phyloP scores from a whole-genome alignment of 2,113 vertebrate genomes.

The rabbit (Oryctolagus cuniculus) region DNA sequence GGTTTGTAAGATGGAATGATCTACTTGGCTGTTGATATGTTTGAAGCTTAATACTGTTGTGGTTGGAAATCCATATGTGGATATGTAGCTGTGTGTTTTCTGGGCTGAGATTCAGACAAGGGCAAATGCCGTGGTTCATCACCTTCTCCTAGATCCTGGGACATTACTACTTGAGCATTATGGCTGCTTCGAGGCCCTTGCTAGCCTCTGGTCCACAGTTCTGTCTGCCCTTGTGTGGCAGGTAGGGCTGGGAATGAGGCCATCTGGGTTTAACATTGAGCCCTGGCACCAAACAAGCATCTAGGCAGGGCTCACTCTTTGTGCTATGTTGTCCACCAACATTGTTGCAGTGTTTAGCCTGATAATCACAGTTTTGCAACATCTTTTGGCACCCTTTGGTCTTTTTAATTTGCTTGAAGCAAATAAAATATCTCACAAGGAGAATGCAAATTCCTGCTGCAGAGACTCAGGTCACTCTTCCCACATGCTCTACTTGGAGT shows the following conservation, averaged over 20 bases:
- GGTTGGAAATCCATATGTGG: neutral
- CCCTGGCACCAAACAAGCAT: neutral
- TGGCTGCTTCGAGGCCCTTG: neutral
- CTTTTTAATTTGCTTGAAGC: neutral
- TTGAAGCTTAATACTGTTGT: neutral
- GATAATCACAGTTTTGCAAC: neutral
- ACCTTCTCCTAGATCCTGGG: neutral
- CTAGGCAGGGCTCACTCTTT: too few species aligned
- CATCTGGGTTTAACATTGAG: neutral
- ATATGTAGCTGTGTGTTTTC: neutral
- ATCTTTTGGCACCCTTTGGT: neutral
- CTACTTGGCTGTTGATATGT: neutral
- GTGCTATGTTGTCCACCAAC: neutral
- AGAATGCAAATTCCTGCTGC: neutral
- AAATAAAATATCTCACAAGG: neutral
- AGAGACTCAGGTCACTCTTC: neutral
- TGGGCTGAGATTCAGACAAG: neutral
- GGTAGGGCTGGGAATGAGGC: neutral
- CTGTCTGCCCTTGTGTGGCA: neutral
- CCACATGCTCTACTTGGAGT: neutral
- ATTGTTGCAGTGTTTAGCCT: neutral
- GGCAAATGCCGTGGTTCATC: neutral
- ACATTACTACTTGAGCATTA: neutral
- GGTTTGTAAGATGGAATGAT: neutral
- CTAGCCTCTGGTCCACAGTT: too few species aligned